Percentiles rank a stretch among this genome's conserved stretches.
Conservation (phyloP, 2,888 invertebrate species). For the Stratiomys singularior region DNA sequence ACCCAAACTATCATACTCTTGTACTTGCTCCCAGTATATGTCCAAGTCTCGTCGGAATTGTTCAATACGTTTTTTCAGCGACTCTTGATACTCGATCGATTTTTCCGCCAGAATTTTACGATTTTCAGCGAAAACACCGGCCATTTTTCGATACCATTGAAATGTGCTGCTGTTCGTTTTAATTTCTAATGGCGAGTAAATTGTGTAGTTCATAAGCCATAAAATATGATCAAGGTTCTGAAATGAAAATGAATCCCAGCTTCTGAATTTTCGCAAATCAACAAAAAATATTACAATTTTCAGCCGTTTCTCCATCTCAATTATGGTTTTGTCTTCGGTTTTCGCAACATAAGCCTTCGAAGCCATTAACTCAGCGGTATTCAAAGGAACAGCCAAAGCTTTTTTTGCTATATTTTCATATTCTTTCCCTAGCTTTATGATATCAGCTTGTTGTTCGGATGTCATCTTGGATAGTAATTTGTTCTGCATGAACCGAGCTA, state of each 20-base stretch:
- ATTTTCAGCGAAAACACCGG: conserved; percentile 84
- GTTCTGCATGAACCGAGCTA: conserved; percentile 76
- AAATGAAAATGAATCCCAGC: conserved; percentile 3
- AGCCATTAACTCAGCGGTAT: conserved; percentile 87
- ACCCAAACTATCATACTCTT: conserved; percentile 88
- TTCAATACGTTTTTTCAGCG: conserved; percentile 79
- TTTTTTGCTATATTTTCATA: conserved; percentile 83
- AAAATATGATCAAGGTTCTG: conserved; percentile 75
- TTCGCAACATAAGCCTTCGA: conserved; percentile 80
- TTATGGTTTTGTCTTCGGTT: conserved; percentile 76
- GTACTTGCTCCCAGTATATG: conserved; percentile 80
- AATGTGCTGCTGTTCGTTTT: conserved; percentile 89
- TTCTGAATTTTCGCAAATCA: background rate
- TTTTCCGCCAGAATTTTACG: conserved; percentile 82
- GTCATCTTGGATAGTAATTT: conserved; percentile 80
- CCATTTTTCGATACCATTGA: conserved; percentile 87
- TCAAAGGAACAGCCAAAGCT: conserved; percentile 80
- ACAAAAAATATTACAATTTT: conserved; percentile 65
- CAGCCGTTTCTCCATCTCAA: conserved; percentile 81
- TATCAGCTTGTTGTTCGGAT: conserved; percentile 80
- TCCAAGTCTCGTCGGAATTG: conserved; percentile 86
- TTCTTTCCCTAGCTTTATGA: conserved; percentile 85
- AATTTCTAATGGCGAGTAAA: conserved; percentile 84
- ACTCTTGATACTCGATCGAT: conserved; percentile 85
- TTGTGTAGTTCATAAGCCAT: conserved; percentile 85